Conservation (phyloP, 1,140 invertebrate species). For the Tetramorium alpestre region DNA sequence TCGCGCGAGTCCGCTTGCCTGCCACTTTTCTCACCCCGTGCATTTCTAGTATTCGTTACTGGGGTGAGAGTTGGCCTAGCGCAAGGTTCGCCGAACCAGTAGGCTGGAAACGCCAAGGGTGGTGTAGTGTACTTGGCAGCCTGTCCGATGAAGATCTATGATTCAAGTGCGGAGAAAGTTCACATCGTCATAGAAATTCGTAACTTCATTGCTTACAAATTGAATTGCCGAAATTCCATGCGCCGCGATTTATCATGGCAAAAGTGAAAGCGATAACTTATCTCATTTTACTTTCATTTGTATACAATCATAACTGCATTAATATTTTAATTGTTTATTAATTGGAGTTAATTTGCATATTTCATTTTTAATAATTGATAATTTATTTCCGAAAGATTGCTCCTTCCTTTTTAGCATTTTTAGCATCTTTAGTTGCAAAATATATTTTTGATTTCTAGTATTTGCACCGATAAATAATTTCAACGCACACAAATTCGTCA, state of each 20-base stretch:
- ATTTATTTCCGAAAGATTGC: neutral
- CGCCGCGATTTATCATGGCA: neutral
- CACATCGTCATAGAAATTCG: constrained; percentile 33
- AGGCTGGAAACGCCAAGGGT: constrained; percentile 42
- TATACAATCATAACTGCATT: neutral
- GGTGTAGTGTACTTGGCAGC: constrained; percentile 52
- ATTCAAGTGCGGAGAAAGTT: constrained; percentile 54
- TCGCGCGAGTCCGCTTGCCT: constrained; percentile 30
- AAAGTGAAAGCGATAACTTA: neutral
- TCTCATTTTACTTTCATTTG: neutral
- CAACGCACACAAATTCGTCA: constrained; percentile 5
- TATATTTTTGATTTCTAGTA: neutral
- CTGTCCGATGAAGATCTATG: constrained; percentile 57
- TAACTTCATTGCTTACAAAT: constrained; percentile 39
- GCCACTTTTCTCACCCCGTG: constrained; percentile 53
- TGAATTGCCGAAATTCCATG: constrained; percentile 26
- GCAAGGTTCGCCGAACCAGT: constrained; percentile 26
- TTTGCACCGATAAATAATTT: constrained; percentile 23
- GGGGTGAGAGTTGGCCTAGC: constrained; percentile 38
- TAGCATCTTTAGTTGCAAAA: neutral
- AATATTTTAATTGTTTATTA: neutral
- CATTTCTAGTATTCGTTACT: constrained; percentile 39
- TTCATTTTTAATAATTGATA: neutral
- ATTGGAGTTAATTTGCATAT: neutral
- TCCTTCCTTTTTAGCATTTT: no score